phyloP scores from a whole-genome alignment of 2,888 invertebrate genomes.

The Drosophila tanythrix region DNA sequence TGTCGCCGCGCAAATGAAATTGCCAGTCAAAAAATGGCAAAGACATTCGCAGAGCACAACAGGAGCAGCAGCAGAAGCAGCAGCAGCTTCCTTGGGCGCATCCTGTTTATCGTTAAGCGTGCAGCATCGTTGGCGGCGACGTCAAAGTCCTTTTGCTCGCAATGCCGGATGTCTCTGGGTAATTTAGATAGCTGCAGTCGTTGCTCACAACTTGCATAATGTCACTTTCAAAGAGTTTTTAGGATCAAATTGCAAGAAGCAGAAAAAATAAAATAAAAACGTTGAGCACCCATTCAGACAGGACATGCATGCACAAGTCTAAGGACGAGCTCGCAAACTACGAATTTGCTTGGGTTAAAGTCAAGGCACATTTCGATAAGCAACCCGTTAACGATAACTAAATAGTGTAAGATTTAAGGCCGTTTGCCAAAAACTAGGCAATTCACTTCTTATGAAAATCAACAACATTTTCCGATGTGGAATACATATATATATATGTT shows the following conservation, averaged over 20 bases:
- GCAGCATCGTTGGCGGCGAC: slow-evolving; percentile 26
- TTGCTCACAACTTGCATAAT: slow-evolving; percentile 74
- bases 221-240: slow-evolving; percentile 65
- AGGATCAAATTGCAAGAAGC: slow-evolving; percentile 45
- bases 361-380: slow-evolving; percentile 28
- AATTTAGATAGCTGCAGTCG: slow-evolving; percentile 80
- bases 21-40: slow-evolving; percentile 57
- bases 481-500: no score
- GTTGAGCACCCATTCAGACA: slow-evolving; percentile 33
- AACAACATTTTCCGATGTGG: neutral
- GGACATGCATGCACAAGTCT: slow-evolving; percentile 43
- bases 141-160: slow-evolving; percentile 51
- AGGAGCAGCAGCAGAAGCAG: slow-evolving; percentile 2
- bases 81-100: slow-evolving; percentile 63
- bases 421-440: neutral
- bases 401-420: neutral
- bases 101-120: slow-evolving; percentile 75
- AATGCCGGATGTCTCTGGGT: slow-evolving; percentile 78
- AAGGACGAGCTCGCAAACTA: slow-evolving; percentile 9
- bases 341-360: slow-evolving; percentile 43
- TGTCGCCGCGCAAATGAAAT: slow-evolving; percentile 67
- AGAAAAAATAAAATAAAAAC: slow-evolving; percentile 15
- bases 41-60: slow-evolving; percentile 26
- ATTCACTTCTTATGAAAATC: neutral
- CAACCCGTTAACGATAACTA: slow-evolving; percentile 3